Conservation (phyloP, 92 coral and sea anemone species). For the Parazoanthus atlanticus region DNA sequence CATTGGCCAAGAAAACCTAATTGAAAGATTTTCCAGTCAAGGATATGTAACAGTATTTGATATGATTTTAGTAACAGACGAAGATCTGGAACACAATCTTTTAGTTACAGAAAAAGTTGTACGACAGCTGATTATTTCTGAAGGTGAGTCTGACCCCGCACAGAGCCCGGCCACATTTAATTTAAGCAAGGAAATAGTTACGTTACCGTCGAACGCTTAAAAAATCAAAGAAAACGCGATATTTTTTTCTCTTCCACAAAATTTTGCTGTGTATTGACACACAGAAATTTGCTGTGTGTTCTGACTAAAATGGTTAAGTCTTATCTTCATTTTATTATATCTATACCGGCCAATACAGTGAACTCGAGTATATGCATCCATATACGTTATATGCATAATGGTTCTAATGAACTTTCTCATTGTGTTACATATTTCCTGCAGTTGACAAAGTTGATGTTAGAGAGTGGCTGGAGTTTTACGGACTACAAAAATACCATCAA, state of each 20-base stretch:
- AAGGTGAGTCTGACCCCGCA: conserved; percentile 60
- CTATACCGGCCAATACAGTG: not conserved
- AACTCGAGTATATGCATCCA: not conserved
- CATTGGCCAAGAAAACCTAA: conserved; percentile 45
- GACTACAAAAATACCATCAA: conserved; percentile 36
- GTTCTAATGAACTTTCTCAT: not conserved
- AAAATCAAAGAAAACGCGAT: not conserved
- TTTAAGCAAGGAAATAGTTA: not conserved
- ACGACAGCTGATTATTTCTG: conserved; percentile 55
- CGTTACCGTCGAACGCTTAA: not conserved
- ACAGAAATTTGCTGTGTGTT: not conserved
- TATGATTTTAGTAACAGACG: conserved; percentile 29
- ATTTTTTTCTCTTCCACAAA: too few species aligned
- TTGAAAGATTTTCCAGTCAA: conserved; percentile 45
- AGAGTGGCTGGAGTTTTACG: conserved; percentile 57
- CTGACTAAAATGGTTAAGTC: not conserved
- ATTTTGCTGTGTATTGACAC: too few species aligned
- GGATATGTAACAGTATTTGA: conserved; percentile 64
- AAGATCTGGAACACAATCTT: conserved; percentile 57
- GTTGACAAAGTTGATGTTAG: conserved; percentile 35
- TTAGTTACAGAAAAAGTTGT: conserved; percentile 38
- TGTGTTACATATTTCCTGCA: conserved; percentile 28
- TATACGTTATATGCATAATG: not conserved
- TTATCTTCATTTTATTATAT: not conserved
- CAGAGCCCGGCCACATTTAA: not conserved